Percentiles rank a stretch among this genome's conserved stretches.
Conservation (phyloP, 2,888 invertebrate species). For the Scaptomyza flava region DNA sequence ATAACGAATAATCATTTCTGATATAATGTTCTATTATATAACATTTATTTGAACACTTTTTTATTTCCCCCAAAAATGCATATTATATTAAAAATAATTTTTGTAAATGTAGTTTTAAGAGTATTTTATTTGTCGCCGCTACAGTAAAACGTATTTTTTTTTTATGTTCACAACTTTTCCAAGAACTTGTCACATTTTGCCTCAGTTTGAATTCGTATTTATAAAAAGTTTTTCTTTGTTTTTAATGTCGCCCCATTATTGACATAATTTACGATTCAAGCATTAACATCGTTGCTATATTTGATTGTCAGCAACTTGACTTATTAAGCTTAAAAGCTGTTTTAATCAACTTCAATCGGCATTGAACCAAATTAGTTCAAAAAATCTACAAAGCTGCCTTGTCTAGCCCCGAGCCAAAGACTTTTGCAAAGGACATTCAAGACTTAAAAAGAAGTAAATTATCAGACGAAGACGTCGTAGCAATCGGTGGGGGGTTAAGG, state of each 20-base stretch:
- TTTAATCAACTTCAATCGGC: slow-evolving; percentile 36
- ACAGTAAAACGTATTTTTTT: slow-evolving; percentile 11
- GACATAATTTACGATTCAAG: slow-evolving; percentile 62
- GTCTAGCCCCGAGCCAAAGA: slow-evolving; percentile 46
- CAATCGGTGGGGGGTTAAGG: background rate
- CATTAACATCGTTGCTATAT: slow-evolving; percentile 31
- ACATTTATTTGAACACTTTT: too few species aligned
- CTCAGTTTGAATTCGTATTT: slow-evolving; percentile 49
- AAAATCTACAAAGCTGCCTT: slow-evolving; percentile 44
- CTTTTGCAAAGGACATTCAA: slow-evolving; percentile 64
- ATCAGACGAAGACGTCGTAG: slow-evolving; percentile 1
- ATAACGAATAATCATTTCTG: too few species aligned
- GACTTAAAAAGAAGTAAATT: too few species aligned
- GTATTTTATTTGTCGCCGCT: slow-evolving; percentile 4
- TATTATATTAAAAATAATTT: background rate
- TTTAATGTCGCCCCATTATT: slow-evolving; percentile 53
- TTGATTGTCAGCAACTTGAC: slow-evolving; percentile 29
- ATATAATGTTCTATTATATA: too few species aligned
- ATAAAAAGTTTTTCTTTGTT: slow-evolving; percentile 23
- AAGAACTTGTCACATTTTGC: slow-evolving; percentile 60
- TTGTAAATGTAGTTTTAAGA: background rate
- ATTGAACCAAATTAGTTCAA: slow-evolving; percentile 66
- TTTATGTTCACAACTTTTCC: slow-evolving; percentile 51
- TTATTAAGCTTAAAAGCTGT: slow-evolving; percentile 8
- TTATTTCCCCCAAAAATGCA: too few species aligned